Percentiles rank a stretch among this genome's conserved stretches.
Conservation (phyloP, 2,888 invertebrate genomes). For the Eudasyphora cyanicolor region DNA sequence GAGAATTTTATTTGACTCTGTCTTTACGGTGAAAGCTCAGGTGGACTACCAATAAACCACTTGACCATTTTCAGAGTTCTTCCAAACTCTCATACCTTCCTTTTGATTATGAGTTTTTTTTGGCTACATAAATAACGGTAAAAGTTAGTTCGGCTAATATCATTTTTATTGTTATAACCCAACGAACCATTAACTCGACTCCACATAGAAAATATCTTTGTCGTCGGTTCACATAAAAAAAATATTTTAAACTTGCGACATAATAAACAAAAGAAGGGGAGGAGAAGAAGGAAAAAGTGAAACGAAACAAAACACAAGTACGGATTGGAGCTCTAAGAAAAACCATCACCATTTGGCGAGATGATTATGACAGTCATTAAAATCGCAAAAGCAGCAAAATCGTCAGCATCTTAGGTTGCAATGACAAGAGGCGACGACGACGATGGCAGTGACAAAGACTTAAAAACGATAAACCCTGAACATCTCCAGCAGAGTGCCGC, state of each 20-base stretch:
- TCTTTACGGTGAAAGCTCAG: no score
- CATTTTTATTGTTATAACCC: constrained; percentile 13
- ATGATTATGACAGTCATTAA: constrained; percentile 8
- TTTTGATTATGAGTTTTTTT: background rate
- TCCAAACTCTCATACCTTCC: no score
- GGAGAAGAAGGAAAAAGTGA: no score
- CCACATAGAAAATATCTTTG: background rate
- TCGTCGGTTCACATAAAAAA: background rate
- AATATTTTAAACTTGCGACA: constrained; percentile 17
- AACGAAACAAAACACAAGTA: no score
- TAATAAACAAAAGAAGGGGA: background rate
- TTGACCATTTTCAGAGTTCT: no score
- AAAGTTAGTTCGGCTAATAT: constrained; percentile 6
- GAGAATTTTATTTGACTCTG: no score
- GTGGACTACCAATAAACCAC: no score
- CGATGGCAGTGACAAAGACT: background rate
- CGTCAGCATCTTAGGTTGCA: background rate
- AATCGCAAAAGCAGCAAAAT: background rate
- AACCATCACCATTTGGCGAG: background rate
- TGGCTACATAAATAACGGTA: background rate
- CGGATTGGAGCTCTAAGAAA: background rate
- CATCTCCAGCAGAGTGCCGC: background rate
- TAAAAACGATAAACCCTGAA: background rate
- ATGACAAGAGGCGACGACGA: background rate
- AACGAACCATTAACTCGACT: background rate